These are phyloP conservation scores for Pygocentrus nattereri DNA, from an alignment of 2,797 vertebrate species.

Conservation along the genomic window DNA sequence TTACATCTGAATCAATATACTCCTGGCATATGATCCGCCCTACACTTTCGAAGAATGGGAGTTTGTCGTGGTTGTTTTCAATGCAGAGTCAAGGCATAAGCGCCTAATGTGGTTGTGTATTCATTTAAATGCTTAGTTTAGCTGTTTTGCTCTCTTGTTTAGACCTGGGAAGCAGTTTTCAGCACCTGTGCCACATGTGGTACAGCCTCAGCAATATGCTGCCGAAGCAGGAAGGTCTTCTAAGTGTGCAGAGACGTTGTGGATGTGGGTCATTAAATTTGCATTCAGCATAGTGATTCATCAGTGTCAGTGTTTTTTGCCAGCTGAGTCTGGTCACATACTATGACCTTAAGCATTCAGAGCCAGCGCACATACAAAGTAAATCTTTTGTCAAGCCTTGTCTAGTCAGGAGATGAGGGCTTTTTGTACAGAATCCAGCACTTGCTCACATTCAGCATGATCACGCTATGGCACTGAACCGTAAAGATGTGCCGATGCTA, in stretches of 20 bases:
- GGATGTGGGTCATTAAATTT: not conserved
- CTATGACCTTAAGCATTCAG: not conserved
- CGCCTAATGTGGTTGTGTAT: not conserved
- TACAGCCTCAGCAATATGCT: not conserved
- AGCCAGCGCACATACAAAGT: not conserved
- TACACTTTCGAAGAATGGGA: not conserved
- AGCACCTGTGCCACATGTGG: not conserved
- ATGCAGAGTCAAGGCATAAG: not conserved
- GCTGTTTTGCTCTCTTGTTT: not conserved
- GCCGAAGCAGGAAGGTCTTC: not conserved
- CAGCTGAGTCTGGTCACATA: not conserved
- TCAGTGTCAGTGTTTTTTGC: not conserved
- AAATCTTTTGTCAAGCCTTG: too few relatives aligned
- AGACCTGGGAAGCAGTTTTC: not conserved
- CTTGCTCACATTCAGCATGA: too few relatives aligned
- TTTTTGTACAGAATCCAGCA: not conserved
- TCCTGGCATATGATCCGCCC: not conserved
- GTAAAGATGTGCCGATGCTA: too few relatives aligned
- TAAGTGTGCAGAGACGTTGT: not conserved
- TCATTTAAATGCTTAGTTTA: not conserved
- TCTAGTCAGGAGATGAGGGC: not conserved
- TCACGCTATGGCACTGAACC: too few relatives aligned
- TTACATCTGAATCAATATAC: not conserved
- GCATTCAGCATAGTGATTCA: constrained; percentile 2
- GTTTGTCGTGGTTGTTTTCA: not conserved